Base-by-base conservation (phyloP, 92 coral and sea anemone genomes). In the Phenganax stokvisi region DNA sequence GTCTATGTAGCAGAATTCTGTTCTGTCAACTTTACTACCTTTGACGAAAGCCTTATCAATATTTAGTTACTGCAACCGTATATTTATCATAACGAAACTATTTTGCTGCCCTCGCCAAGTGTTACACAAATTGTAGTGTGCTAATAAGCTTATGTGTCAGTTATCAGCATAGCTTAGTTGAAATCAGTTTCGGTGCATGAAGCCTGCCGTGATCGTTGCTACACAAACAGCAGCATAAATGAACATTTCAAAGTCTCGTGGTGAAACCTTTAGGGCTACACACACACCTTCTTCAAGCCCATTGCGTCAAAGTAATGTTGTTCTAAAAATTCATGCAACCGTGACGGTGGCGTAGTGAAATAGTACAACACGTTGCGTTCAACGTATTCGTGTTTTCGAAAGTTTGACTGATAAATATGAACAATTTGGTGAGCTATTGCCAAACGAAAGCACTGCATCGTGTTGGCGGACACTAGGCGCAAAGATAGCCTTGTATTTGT, bases 241-340 rank as follows among this genome's bases (percentile, higher is more conserved):
- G 70, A 28, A 30, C 30, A 0, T 64, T 44, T 10, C 17, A 10
- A 64, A 20, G 20, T 20, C 30, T 64, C 47, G 37, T 17, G 44
- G 10, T 2, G 2, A 64, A 25, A 15, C 47, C 4, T 25, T 7
- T 10, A 9, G 8, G 1, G 65, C 70, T 44, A 44, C 37, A 30
- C 27, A 25, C 70, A 13, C 65, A 59, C 47, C 70, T 64, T 28
- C 9, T 10, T 17, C 12, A 30, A 9, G 47, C 37, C 70, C 70
- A 0, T 64, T 0, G 29, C 69, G 69, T 62, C 17, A 60, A 17
- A 62, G 69, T 62, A 62, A 64, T 64, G 70, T 64, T 64, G 70
- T 64, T 28, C 12, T 37, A 10, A 9, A 64, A 64, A 64, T 64
- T 17, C 70, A 64, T 44, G 30, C 70, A 17, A 64, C 37, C 70